Conservation (phyloP, 1,140 invertebrate genomes). For the Gryon sp. region DNA sequence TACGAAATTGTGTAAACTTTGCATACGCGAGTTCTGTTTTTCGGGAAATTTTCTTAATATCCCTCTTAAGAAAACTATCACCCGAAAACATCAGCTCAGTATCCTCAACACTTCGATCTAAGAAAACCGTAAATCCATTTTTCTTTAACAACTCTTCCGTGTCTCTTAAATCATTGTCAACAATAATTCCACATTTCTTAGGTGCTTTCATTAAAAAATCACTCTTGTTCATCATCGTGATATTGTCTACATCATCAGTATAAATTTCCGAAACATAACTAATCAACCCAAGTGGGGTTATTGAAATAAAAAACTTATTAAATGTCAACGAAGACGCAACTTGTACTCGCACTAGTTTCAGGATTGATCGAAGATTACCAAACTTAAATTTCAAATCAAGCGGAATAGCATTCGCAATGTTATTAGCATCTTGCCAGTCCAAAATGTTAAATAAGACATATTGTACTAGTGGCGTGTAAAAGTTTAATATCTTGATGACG, state of each 20-base stretch:
- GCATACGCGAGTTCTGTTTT: neutral
- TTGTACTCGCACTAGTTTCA: neutral
- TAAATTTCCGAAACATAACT: conserved; percentile 4
- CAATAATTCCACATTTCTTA: conserved; percentile 6
- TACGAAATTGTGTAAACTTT: conserved; percentile 6
- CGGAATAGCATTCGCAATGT: neutral
- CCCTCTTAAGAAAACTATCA: neutral
- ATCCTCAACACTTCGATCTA: neutral
- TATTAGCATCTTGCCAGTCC: neutral
- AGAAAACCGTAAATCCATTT: neutral
- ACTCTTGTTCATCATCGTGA: neutral
- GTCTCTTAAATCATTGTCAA: neutral
- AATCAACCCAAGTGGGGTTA: neutral
- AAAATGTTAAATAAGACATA: neutral
- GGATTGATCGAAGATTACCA: neutral
- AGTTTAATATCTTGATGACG: neutral
- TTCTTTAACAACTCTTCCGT: neutral
- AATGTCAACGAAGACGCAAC: neutral
- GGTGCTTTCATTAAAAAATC: conserved; percentile 1
- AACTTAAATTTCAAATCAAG: neutral
- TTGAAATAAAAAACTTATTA: conserved; percentile 14
- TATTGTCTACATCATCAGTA: neutral
- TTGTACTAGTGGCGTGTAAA: neutral
- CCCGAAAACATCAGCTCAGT: neutral
- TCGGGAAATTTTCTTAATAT: neutral